A percentile compares a stretch with the other conserved stretches of the same genome.
Conservation (phyloP, 30 jellyfish, hydroid and myxozoan species). For the Aurelia aurita complex sp. Pacific region DNA sequence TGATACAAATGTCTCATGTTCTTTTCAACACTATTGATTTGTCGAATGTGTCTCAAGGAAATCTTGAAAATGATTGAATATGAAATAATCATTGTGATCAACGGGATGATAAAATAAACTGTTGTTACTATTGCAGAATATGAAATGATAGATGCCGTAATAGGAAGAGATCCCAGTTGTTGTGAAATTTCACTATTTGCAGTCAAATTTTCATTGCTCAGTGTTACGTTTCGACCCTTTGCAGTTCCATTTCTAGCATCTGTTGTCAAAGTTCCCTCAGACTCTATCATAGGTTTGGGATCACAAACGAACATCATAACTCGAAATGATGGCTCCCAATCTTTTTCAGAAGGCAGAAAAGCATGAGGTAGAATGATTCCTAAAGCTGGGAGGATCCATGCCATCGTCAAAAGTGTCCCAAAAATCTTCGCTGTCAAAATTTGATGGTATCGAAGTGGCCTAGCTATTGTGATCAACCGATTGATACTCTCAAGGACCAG, state of each 20-base stretch:
- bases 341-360: background rate
- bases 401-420: constrained; percentile 6
- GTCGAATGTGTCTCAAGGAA: constrained; percentile 59
- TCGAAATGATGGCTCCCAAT: constrained; percentile 53
- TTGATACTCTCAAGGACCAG: constrained; percentile 56
- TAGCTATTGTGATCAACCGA: constrained; percentile 49
- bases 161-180: background rate
- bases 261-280: too few relatives aligned
- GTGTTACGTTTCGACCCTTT: background rate
- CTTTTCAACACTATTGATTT: constrained; percentile 39
- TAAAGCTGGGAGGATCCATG: constrained; percentile 48
- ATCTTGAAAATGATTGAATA: constrained; percentile 58
- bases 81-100: constrained; percentile 35
- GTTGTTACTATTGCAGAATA: constrained; percentile 31
- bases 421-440: constrained; percentile 18
- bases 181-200: background rate
- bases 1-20: constrained; percentile 43
- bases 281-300: background rate
- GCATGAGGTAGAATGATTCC: constrained; percentile 42
- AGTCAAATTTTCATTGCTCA: background rate
- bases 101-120: constrained; percentile 34
- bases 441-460: constrained; percentile 46
- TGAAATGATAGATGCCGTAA: background rate
- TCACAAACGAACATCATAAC: constrained; percentile 58
- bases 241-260: too few relatives aligned